Base-by-base conservation (phyloP, 2,797 vertebrate genomes). In the Acanthurus lineatus region DNA sequence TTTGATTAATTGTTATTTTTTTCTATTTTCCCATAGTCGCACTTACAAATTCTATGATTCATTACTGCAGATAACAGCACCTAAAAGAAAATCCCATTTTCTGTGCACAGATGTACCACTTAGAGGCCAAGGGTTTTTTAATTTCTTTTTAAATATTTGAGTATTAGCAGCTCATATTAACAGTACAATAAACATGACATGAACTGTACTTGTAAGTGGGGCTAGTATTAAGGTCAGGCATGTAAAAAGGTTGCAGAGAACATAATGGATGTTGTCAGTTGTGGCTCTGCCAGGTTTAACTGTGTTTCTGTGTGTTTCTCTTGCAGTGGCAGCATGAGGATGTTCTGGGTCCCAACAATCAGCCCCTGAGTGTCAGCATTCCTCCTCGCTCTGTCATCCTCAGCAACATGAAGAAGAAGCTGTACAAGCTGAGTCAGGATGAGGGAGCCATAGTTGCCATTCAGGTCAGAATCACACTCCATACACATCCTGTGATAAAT, bases 361-460 rank as follows among this genome's bases (percentile, higher is more conserved):
- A 98, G 88, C 95, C 97, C 2, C 93, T 99, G 79, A 96, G 97
- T 3, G 96, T 98, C 79, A 97, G 95, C 69, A 95, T 98, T 28
- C 97, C 97, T 2, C 97, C 97, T 40, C 97, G 98, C 1, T 95
- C 98, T 22, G 96, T 97, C 77, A 98, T 99, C 89, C 94, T 99
- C 80, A 95, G 96, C 90, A 99, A 96, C 92, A 98, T 99, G 97
- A 99, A 99, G 86, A 99, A 99, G 96, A 99, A 99, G 86, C 95
- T 99, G 49, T 99, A 99, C 79, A 97, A 98, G 0, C 96, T 99
- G 69, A 97, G 97, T 88, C 98, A 99, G 77, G 98, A 99, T 16
- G 98, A 99, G 83, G 96, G 96, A 17, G 97, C 97, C 45, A 97
- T 99, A 7, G 95, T 94, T 2, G 88, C 96, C 6, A 95, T 98